These are phyloP conservation scores for Panorpa germanica DNA, from an alignment of 2,888 invertebrate species.

Conservation along the genomic window DNA sequence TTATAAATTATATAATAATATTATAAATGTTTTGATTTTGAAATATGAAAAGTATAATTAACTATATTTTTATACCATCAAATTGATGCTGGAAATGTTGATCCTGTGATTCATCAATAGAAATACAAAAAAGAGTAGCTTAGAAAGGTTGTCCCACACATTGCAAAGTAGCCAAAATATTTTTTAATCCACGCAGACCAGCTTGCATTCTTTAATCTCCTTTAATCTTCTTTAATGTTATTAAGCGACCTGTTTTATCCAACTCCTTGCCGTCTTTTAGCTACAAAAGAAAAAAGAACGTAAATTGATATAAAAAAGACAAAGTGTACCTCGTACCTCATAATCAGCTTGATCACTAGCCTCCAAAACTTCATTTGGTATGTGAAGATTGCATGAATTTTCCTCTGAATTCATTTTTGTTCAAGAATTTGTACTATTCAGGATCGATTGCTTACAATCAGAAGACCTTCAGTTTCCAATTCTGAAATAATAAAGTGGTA, in stretches of 20 bases:
- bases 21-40: too few relatives aligned
- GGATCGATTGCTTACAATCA: slow-evolving; percentile 69
- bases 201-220: slow-evolving; percentile 60
- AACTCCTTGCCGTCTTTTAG: slow-evolving; percentile 24
- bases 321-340: too few relatives aligned
- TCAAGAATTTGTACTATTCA: slow-evolving; percentile 71
- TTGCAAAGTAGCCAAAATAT: slow-evolving; percentile 35
- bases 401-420: slow-evolving; percentile 64
- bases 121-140: slow-evolving; percentile 50
- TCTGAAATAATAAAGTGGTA: too few relatives aligned
- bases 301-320: too few relatives aligned
- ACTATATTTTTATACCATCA: too few relatives aligned
- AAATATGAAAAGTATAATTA: too few relatives aligned
- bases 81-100: slow-evolving; percentile 39
- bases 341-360: slow-evolving; percentile 80
- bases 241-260: slow-evolving; percentile 21
- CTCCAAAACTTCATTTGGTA: slow-evolving; percentile 41
- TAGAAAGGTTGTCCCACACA: slow-evolving; percentile 56
- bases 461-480: slow-evolving; percentile 23
- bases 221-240: slow-evolving; percentile 55
- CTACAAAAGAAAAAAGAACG: too few relatives aligned
- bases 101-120: slow-evolving; percentile 32
- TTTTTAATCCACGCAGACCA: slow-evolving; percentile 41
- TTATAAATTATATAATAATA: too few relatives aligned
- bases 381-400: slow-evolving; percentile 30